Evolutionary conservation across 2,113 vertebrate species (phyloP), one percentile per base, ranked within the genome.

Genomic region (Halcyon malimbica): DNA sequence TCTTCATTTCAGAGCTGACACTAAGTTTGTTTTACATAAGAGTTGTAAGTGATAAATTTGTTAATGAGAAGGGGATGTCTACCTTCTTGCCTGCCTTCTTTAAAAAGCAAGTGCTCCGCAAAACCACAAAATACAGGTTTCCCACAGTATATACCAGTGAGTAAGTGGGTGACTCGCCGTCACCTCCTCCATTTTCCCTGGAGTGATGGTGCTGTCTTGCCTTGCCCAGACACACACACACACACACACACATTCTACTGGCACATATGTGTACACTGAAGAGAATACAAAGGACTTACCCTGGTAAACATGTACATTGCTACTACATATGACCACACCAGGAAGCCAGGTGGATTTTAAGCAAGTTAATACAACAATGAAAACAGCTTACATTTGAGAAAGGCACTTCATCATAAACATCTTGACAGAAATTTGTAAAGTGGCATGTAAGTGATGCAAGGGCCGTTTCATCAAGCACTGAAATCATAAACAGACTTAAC

Each of bases 91-190:
- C 76, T 42, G 53, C 48, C 83, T 15, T 48, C 48, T 62, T 86
- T 42, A 37, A 94, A 90, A 91, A 83, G 48, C 76, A 79, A 84
- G 73, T 13, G 4, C 92, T 11, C 4, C 11, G 23, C 70, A 42
- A 96, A 96, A 57, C 91, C 94, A 92, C 95, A 82, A 91, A 94
- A 12, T 4, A 16, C 73, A 92, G 88, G 89, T 93, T 97, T 96
- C 86, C 76, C 94, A 89, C 90, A 89, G 89, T 39, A 76, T 13
- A 71, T 67, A 83, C 68, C 76, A 51, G 89, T 94, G 94, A 95
- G 95, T 94, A 87, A 94, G 69, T 48, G 88, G 69, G 86, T 96
- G 90, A 82, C 94, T 97, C 10, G 62, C 56, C 86, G 69, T 76
- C 95, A 46, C 80, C 94, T 91, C 88, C 90, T 97, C 59, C 65